These are phyloP conservation scores for Drosophila nr. medialis DNA, from an alignment of 2,888 invertebrate genomes.

Conservation along the genomic window DNA sequence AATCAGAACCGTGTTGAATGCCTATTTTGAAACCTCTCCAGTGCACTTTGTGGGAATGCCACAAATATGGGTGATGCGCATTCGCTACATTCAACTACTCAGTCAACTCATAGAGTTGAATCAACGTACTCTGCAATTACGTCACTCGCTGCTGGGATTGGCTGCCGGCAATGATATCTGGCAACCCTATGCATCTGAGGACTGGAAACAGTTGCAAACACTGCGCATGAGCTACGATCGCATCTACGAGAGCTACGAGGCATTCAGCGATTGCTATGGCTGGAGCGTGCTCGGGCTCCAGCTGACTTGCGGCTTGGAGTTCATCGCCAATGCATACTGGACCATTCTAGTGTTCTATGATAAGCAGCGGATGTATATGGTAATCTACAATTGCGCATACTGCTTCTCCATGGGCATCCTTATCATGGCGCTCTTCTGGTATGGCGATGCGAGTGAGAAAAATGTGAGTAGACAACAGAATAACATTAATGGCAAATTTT, in stretches of 20 bases:
- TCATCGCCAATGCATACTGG: constrained; percentile 82
- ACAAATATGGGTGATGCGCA: constrained; percentile 66
- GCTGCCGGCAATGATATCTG: constrained; percentile 70
- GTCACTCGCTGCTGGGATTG: constrained; percentile 48
- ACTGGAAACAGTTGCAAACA: constrained; percentile 63
- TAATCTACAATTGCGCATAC: constrained; percentile 62
- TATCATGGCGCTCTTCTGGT: constrained; percentile 67
- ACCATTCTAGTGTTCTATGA: constrained; percentile 56
- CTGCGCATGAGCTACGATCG: constrained; percentile 78
- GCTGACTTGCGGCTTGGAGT: constrained; percentile 79
- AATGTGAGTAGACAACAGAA: constrained; percentile 68
- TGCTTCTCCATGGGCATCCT: constrained; percentile 57
- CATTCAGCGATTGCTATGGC: constrained; percentile 80
- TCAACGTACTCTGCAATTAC: constrained; percentile 53
- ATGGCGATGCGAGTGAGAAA: constrained; percentile 66
- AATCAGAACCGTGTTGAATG: constrained; percentile 53
- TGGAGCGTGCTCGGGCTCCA: constrained; percentile 82
- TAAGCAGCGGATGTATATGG: constrained; percentile 21
- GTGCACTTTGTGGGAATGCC: constrained; percentile 49
- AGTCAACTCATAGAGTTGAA: constrained; percentile 63
- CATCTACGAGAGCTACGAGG: constrained; percentile 73
- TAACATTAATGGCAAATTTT: background rate
- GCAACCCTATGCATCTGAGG: constrained; percentile 62
- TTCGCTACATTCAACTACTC: constrained; percentile 76
- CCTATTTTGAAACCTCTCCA: constrained; percentile 20